Percentiles rank a stretch among this genome's conserved stretches.
Evolutionary conservation across 2,797 vertebrate species (phyloP).

Genomic region (Enteromius paludinosus): DNA sequence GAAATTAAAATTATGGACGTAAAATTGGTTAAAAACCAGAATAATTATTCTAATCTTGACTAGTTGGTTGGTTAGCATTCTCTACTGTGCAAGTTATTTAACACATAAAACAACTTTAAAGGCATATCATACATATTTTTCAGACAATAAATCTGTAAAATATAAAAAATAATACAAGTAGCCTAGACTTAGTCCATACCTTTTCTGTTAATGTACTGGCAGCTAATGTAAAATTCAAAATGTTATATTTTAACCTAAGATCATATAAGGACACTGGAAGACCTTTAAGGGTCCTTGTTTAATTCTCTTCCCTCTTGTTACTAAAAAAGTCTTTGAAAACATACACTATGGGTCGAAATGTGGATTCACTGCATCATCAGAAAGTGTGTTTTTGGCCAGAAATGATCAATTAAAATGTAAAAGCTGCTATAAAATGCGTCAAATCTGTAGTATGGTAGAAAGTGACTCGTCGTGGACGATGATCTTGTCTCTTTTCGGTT

Average conservation of each 20-base stretch:
- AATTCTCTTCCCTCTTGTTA: background rate
- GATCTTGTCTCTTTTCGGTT: constrained; percentile 10
- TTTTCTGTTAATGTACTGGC: background rate
- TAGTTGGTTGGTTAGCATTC: background rate
- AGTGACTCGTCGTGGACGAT: background rate
- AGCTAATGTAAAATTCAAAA: background rate
- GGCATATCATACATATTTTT: background rate
- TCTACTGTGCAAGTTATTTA: background rate
- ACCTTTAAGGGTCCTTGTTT: constrained; percentile 10
- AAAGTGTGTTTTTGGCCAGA: background rate
- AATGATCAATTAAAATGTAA: background rate
- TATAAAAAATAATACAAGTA: background rate
- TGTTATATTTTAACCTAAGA: background rate
- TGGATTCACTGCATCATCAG: background rate
- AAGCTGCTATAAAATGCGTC: background rate
- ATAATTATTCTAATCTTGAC: background rate
- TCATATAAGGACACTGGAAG: background rate
- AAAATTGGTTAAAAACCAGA: background rate
- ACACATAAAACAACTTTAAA: background rate
- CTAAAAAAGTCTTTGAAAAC: background rate
- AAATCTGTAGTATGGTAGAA: background rate
- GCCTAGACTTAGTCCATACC: background rate
- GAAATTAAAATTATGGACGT: background rate
- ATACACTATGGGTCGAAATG: background rate
- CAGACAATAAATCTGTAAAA: background rate